These are phyloP conservation scores for Meteorus sp. DNA, from an alignment of 1,140 invertebrate species.

Conservation along the genomic window DNA sequence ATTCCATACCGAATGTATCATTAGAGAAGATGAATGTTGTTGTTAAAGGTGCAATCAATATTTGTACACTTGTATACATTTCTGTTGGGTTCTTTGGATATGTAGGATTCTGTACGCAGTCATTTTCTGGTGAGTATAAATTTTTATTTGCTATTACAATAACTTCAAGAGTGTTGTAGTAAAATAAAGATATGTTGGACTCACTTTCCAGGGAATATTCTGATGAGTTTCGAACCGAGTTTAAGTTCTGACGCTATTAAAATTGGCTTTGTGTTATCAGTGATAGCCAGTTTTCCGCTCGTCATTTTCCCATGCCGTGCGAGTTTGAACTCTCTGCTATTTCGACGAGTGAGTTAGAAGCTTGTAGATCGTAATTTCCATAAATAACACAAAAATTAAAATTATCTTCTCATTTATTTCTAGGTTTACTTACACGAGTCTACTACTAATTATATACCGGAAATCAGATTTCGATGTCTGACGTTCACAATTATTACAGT, in stretches of 20 bases:
- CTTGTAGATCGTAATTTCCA: no score
- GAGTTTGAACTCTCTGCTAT: constrained; percentile 90
- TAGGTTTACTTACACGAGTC: constrained; percentile 61
- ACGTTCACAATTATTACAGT: constrained; percentile 75
- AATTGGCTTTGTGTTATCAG: constrained; percentile 90
- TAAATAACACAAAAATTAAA: neutral
- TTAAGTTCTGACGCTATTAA: constrained; percentile 85
- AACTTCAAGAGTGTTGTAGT: constrained; percentile 34
- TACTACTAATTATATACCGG: constrained; percentile 72
- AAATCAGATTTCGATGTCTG: constrained; percentile 75
- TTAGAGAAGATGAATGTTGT: constrained; percentile 87
- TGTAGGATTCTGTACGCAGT: constrained; percentile 81
- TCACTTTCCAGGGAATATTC: constrained; percentile 77
- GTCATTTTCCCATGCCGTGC: constrained; percentile 95
- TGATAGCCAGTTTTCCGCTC: constrained; percentile 94
- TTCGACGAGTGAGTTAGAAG: constrained; percentile 69
- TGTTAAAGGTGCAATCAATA: constrained; percentile 84
- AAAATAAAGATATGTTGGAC: constrained; percentile 1
- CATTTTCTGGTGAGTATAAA: constrained; percentile 66
- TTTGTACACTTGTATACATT: constrained; percentile 86
- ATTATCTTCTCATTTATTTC: constrained; percentile 28
- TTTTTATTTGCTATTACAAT: constrained; percentile 19
- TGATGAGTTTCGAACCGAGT: constrained; percentile 81
- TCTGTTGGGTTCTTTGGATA: constrained; percentile 94
- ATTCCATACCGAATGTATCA: constrained; percentile 83